Conservation (phyloP, 2,797 vertebrate species). For the Chrosomus eos region DNA sequence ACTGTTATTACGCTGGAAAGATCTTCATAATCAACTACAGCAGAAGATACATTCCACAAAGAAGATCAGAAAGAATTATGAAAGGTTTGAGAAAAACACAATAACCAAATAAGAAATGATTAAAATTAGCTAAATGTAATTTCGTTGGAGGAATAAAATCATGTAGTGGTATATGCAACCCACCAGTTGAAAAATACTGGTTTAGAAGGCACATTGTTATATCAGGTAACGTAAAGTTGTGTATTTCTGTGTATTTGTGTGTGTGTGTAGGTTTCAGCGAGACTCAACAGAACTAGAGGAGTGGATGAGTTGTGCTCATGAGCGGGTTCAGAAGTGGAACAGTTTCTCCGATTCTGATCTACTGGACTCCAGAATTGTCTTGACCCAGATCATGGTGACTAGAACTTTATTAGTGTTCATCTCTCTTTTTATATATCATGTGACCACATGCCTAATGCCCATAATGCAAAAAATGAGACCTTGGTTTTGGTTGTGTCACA, state of each 20-base stretch:
- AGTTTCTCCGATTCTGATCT: slow-evolving; percentile 74
- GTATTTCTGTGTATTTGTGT: not conserved
- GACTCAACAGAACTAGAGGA: slow-evolving; percentile 76
- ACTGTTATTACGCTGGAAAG: slow-evolving; percentile 85
- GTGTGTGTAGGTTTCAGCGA: slow-evolving; percentile 80
- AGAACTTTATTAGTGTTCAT: not conserved
- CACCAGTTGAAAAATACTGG: not conserved
- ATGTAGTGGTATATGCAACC: not conserved
- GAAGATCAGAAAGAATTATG: slow-evolving; percentile 72
- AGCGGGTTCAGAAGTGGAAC: slow-evolving; percentile 81
- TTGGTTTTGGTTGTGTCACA: slow-evolving; percentile 57
- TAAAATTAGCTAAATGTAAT: fast-evolving
- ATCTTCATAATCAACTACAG: slow-evolving; percentile 76
- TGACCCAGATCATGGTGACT: slow-evolving; percentile 84
- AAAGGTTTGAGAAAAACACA: slow-evolving; percentile 73
- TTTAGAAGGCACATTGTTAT: not conserved
- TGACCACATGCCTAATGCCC: not conserved
- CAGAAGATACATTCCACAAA: slow-evolving; percentile 80
- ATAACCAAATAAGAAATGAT: not conserved
- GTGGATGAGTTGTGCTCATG: slow-evolving; percentile 82
- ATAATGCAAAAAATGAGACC: not conserved
- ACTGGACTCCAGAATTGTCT: slow-evolving; percentile 73
- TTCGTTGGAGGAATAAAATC: not conserved
- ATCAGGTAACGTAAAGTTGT: not conserved
- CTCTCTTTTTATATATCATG: no score